A percentile compares a stretch with the other conserved stretches of the same genome.
These are phyloP conservation scores for Nasonia giraulti DNA, from an alignment of 1,140 invertebrate species.

Conservation along the genomic window DNA sequence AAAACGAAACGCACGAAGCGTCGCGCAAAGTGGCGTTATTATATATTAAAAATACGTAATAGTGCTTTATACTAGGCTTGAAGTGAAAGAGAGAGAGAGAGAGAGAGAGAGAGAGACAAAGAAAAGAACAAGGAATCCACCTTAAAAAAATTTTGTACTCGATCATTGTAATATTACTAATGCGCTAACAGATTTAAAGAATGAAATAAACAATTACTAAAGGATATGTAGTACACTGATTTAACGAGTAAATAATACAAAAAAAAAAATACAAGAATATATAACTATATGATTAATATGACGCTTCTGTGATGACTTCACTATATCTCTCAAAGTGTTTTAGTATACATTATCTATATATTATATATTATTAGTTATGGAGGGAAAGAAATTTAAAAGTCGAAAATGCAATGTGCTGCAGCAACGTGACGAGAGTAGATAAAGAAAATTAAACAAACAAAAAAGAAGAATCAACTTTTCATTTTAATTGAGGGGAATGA, in stretches of 20 bases:
- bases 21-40: conserved; percentile 33
- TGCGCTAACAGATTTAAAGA: conserved; percentile 64
- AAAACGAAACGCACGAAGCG: background rate
- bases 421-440: background rate
- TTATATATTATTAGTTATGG: conserved; percentile 41
- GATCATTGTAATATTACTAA: conserved; percentile 69
- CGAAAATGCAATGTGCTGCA: conserved; percentile 41
- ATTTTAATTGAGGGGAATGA: conserved; percentile 31
- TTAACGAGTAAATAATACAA: conserved; percentile 50
- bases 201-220: conserved; percentile 60
- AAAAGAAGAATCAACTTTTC: conserved; percentile 44
- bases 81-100: conserved; percentile 19
- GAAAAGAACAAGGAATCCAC: conserved; percentile 49
- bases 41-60: conserved; percentile 58
- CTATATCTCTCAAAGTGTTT: conserved; percentile 63
- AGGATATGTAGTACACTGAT: conserved; percentile 64
- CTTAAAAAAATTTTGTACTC: conserved; percentile 72
- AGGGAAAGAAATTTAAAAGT: conserved; percentile 20
- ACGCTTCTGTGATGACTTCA: conserved; percentile 74
- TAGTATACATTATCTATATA: conserved; percentile 42
- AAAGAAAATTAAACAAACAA: conserved; percentile 15
- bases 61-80: conserved; percentile 74
- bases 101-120: conserved; percentile 19
- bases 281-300: conserved; percentile 62
- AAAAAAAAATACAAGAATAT: conserved; percentile 40